These are phyloP conservation scores for Erebia palarica DNA, from an alignment of 2,888 invertebrate genomes.

Conservation along the genomic window DNA sequence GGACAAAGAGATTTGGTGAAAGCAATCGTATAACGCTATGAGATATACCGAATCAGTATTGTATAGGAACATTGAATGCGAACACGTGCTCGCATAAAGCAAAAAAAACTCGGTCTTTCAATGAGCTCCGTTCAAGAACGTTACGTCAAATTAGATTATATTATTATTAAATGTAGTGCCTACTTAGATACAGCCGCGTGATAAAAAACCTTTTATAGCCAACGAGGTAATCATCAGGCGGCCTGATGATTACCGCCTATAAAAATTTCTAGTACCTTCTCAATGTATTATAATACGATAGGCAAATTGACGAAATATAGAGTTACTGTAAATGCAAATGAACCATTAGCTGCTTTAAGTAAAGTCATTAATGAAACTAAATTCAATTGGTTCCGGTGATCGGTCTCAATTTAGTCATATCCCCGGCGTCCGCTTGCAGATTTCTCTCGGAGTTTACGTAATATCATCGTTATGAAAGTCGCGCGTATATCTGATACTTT, in stretches of 20 bases:
- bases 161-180: neutral
- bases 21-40: slow-evolving; percentile 3
- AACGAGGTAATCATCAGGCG: too few relatives aligned
- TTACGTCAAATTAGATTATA: slow-evolving; percentile 9
- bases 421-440: slow-evolving; percentile 37
- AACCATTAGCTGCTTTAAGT: too few relatives aligned
- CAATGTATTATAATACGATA: too few relatives aligned
- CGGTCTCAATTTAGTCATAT: slow-evolving; percentile 40
- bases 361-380: slow-evolving; percentile 17
- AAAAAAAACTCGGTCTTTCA: neutral
- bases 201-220: too few relatives aligned
- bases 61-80: slow-evolving; percentile 5
- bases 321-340: too few relatives aligned
- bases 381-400: slow-evolving; percentile 42
- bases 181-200: too few relatives aligned
- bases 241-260: too few relatives aligned
- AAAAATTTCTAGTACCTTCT: too few relatives aligned
- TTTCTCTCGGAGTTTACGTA: slow-evolving; percentile 46
- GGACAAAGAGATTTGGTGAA: slow-evolving; percentile 22
- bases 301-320: too few relatives aligned
- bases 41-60: slow-evolving; percentile 6
- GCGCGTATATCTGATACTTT: slow-evolving; percentile 37
- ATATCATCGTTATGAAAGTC: slow-evolving; percentile 37
- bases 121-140: neutral
- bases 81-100: slow-evolving; percentile 9